Percentiles rank a stretch among this genome's conserved stretches.
Conservation (phyloP, 1,140 invertebrate genomes). For the Drosophila repleta region DNA sequence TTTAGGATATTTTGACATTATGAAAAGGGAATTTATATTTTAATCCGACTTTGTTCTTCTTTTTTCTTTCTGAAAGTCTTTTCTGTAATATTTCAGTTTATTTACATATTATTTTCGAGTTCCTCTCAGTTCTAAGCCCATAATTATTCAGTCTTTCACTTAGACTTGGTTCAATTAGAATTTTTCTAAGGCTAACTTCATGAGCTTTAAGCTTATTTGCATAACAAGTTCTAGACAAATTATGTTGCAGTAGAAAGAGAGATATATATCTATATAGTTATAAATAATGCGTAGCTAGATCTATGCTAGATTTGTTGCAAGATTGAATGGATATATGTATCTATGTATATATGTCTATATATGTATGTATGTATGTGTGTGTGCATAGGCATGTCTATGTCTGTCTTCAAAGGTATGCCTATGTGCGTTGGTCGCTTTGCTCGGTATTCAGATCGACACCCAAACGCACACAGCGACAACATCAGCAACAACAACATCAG, state of each 20-base stretch:
- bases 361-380: slow-evolving; percentile 5
- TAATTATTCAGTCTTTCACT: neutral
- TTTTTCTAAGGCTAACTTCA: slow-evolving; percentile 26
- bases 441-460: slow-evolving; percentile 77
- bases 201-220: slow-evolving; percentile 11
- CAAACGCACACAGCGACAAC: slow-evolving; percentile 42
- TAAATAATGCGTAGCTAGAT: slow-evolving; percentile 16
- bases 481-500: no score
- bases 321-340: slow-evolving; percentile 17
- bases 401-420: no score
- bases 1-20: no score
- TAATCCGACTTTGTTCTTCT: no score
- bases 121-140: neutral
- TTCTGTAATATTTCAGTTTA: no score
- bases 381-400: slow-evolving; percentile 11
- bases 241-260: neutral
- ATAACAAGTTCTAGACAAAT: slow-evolving; percentile 13
- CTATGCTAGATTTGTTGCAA: slow-evolving; percentile 10
- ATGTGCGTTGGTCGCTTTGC: slow-evolving; percentile 39
- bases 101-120: no score
- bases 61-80: no score
- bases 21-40: no score
- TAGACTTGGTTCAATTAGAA: slow-evolving; percentile 19
- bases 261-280: neutral
- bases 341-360: slow-evolving; percentile 12